Base-by-base conservation (phyloP, 1,140 invertebrate species). In the Lordiphosa clarofinis region DNA sequence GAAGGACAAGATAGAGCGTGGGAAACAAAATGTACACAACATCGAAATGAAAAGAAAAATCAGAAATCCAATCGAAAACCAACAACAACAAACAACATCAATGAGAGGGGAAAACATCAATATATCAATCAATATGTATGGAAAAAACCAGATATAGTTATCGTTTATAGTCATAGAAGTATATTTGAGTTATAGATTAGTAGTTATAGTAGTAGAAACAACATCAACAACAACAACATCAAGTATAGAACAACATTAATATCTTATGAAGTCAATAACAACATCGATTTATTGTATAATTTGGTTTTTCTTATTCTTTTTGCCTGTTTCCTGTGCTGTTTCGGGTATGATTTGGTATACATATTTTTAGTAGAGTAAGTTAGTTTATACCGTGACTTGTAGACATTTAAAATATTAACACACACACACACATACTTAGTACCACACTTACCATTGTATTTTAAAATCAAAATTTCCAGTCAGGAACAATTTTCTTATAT, bases 161-260 rank as follows among this genome's bases (percentile, higher is more conserved):
- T 68, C 15, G 55, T 54, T 57, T 65, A 57, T 28, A 50, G 21
- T 37, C 35, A 13, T 50, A 50, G 48, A 68, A 78, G 73, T 72
- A 66, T 61, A 59, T 47, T 64, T 69, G 64, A 54, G 47, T 28
- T 60, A 50, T 56, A 62, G 56, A 15, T 57, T 60, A 62, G 42
- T 71, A 50, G 44, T 63, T 50, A 33, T 70, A 70, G 58, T 56
- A 76, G 73, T 63, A 78, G 61, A 78, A 62, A 78, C 68, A 79
- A 66, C 75, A 79, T 70, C 78, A 82, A 76, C 76, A 81, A 74
- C 75, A 81, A 82, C 76, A 81, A 81, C 76, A 82, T 82, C 76
- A 75, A 82, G 56, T 75, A 76, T 71, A 84, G 72, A 75, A 82
- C 69, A 76, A 84, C 73, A 70, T 65, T 56, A 82, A 74, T 75